Base-by-base conservation (phyloP, 2,113 vertebrate species). In the Chionis minor region DNA sequence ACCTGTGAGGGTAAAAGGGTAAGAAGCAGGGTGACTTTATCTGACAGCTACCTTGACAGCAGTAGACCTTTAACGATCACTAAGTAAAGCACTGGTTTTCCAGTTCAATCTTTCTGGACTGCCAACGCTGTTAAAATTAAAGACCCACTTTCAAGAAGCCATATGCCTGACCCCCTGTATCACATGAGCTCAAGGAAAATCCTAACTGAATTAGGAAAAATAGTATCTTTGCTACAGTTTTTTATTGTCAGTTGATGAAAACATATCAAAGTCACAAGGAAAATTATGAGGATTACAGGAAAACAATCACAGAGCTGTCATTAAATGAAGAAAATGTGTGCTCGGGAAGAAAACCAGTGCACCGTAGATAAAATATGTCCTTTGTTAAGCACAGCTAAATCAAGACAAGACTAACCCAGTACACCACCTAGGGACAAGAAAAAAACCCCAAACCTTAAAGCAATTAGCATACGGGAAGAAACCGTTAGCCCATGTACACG, bases 111-210 rank as follows among this genome's bases (percentile, higher is more conserved):
- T 85, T 79, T 28, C 15, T 6, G 2, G 61, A 10, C 30, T 88
- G 38, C 19, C 38, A 28, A 28, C 9, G 3, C 10, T 33, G 26
- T 14, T 63, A 52, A 44, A 58, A 28, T 40, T 40, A 42, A 49
- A 90, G 24, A 49, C 1, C 12, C 8, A 40, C 7, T 81, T 61
- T 32, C 30, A 82, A 78, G 40, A 51, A 51, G 22, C 23, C 49
- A 23, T 23, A 49, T 12, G 23, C 23, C 49, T 51, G 49, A 81
- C 2, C 6, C 28, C 0, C 6, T 14, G 22, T 6, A 81, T 20
- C 17, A 65, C 0, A 0, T 9, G 3, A 75, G 16, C 16, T 30
- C 38, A 69, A 14, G 4, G 12, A 67, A 91, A 59, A 63, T 7
- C 4, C 6, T 17, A 56, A 33, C 1, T 16, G 11, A 86, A 70